Percentiles rank a stretch among this genome's conserved stretches.
Evolutionary conservation across 1,140 invertebrate genomes (phyloP).

Genomic region (Drosophila watanabei): DNA sequence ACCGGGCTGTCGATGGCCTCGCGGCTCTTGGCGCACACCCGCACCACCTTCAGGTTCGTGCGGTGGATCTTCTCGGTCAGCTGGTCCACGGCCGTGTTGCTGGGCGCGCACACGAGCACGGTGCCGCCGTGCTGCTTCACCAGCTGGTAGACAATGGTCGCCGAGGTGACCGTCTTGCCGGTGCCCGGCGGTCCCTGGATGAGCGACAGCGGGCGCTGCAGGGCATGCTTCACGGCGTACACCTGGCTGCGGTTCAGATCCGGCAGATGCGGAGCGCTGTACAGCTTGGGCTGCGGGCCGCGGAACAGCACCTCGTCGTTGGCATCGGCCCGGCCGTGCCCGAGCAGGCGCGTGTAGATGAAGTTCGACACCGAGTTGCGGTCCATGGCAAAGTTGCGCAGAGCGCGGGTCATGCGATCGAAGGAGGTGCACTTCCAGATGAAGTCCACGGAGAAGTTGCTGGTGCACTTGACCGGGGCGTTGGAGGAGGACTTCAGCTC

Average conservation of each 20-base stretch:
- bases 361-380: conserved; percentile 98
- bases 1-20: conserved; percentile 99
- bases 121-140: conserved; percentile 97
- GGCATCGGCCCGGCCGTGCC: conserved; percentile 93
- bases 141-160: conserved; percentile 99
- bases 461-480: conserved; percentile 96
- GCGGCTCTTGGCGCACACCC: conserved; percentile 98
- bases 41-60: conserved; percentile 98
- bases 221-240: conserved; percentile 99
- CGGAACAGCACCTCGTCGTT: conserved; percentile 97
- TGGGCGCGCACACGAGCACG: conserved; percentile 99
- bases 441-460: conserved; percentile 99
- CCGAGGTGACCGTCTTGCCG: conserved; percentile 99
- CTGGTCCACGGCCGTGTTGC: conserved; percentile 99
- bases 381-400: conserved; percentile 98
- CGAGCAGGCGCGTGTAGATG: conserved; percentile 98
- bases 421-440: conserved; percentile 99
- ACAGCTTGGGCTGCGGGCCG: conserved; percentile 95
- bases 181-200: conserved; percentile 97
- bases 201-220: conserved; percentile 97
- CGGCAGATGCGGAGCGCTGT: conserved; percentile 98
- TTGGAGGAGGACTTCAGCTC: conserved; percentile 96
- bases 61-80: conserved; percentile 99
- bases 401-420: conserved; percentile 98
- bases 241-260: conserved; percentile 99